Base-by-base conservation (phyloP, 2,113 vertebrate species). In the Progne subis region DNA sequence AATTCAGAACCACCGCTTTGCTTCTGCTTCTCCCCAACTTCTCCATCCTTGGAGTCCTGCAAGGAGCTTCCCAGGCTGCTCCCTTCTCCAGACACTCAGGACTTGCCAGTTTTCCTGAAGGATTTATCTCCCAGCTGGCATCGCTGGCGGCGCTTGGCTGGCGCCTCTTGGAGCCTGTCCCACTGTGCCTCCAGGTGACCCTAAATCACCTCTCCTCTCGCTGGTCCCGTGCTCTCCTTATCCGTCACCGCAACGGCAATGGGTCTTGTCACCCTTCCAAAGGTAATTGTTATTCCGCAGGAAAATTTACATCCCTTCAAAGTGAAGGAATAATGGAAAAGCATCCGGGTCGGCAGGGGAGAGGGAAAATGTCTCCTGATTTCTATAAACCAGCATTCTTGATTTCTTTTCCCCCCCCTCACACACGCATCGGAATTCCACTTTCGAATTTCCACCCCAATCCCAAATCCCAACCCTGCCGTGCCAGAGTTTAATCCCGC, bases 301-400 rank as follows among this genome's bases (percentile, higher is more conserved):
- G 23, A 94, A 53, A 18, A 96, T 95, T 95, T 91, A 94, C 95
- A 92, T 94, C 80, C 78, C 96, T 96, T 79, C 63, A 60, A 95
- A 89, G 82, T 61, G 90, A 74, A 74, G 60, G 92, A 60, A 85
- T 75, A 3, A 46, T 6, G 47, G 25, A 9, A 23, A 32, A 47
- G 8, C 56, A 9, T 55, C 64, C 56, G 31, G 3, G 8, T 4
- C 68, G 78, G 72, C 82, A 78, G 71, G 24, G 18, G 1, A 61
- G 68, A 68, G 55, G 19, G 61, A 47, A 79, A 87, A 85, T 14
- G 2, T 23, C 18, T 18, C 72, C 52, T 47, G 60, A 44, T n/a
- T 93, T 64, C 32, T 31, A 90, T 21, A 46, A 87, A 56, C 53
- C 63, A 8, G 9, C 92, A 23, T 37, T 82, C 50, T n/a, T 10